Evolutionary conservation across 2,888 invertebrate genomes (phyloP).

Genomic region (Xanthorhoe designata): DNA sequence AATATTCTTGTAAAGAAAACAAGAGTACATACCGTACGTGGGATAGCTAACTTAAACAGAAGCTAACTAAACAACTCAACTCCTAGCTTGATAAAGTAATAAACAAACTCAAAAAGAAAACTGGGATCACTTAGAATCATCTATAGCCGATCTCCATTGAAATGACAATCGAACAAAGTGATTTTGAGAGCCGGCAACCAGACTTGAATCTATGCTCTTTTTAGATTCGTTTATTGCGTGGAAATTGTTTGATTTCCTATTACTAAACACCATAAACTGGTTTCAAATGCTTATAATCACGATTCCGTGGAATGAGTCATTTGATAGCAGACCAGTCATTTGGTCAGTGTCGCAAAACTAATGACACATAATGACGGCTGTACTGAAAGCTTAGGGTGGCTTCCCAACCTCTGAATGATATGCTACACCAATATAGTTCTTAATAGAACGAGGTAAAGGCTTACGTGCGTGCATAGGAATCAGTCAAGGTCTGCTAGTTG

Average conservation of each 20-base stretch:
- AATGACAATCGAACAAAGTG: too few relatives aligned
- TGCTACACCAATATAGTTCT: slow-evolving; percentile 52
- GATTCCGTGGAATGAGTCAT: slow-evolving; percentile 77
- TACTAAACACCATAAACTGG: slow-evolving; percentile 33
- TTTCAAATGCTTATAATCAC: slow-evolving; percentile 63
- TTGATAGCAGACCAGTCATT: slow-evolving; percentile 83
- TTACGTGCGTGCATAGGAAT: slow-evolving; percentile 47
- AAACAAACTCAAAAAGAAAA: too few relatives aligned
- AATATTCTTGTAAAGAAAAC: too few relatives aligned
- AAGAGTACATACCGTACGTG: too few relatives aligned
- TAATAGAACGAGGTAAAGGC: slow-evolving; percentile 52
- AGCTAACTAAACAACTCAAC: too few relatives aligned
- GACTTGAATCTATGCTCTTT: too few relatives aligned
- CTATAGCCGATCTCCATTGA: too few relatives aligned
- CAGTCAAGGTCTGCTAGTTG: slow-evolving; percentile 79
- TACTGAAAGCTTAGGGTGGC: slow-evolving; percentile 68
- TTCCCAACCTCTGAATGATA: slow-evolving; percentile 30
- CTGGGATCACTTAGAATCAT: too few relatives aligned
- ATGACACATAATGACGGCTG: slow-evolving; percentile 84
- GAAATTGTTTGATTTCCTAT: slow-evolving; percentile 35
- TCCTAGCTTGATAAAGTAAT: too few relatives aligned
- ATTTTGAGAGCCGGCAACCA: too few relatives aligned
- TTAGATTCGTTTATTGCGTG: background rate
- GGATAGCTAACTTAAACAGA: too few relatives aligned
- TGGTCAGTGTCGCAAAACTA: slow-evolving; percentile 86